phyloP scores from a whole-genome alignment of 2,888 invertebrate genomes.

The Eristalis intricaria region DNA sequence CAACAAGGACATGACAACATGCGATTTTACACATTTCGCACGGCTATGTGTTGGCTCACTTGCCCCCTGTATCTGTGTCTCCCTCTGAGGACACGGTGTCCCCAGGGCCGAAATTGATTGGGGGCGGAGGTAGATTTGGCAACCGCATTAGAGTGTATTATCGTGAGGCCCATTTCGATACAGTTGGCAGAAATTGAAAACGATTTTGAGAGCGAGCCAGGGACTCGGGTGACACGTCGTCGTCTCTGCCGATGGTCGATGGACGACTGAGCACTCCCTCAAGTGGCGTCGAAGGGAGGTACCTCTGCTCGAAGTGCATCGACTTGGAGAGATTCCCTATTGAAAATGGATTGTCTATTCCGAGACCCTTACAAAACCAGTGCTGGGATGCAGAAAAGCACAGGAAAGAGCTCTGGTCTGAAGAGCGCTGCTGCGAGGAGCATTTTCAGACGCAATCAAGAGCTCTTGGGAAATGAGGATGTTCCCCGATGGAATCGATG shows the following conservation, averaged over 20 bases:
- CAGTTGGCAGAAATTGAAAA: neutral
- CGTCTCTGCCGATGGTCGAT: neutral
- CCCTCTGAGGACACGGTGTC: neutral
- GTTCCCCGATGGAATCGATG: too few relatives aligned
- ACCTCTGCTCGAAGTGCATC: neutral
- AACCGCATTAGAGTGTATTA: slow-evolving; percentile 71
- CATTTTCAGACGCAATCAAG: too few relatives aligned
- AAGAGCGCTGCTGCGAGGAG: neutral
- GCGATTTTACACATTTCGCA: slow-evolving; percentile 66
- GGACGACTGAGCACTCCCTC: neutral
- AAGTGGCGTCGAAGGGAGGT: neutral
- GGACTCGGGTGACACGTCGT: neutral
- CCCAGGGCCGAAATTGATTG: slow-evolving; percentile 31
- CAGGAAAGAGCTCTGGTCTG: neutral
- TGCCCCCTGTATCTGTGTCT: neutral
- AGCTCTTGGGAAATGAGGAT: too few relatives aligned
- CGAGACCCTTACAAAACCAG: neutral
- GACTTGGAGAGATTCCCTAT: neutral
- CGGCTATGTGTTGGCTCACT: neutral
- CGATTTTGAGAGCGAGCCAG: neutral
- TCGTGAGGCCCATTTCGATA: slow-evolving; percentile 31
- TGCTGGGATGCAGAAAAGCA: neutral
- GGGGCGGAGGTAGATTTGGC: slow-evolving; percentile 65
- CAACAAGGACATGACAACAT: slow-evolving; percentile 72
- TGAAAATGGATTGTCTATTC: neutral